phyloP scores from a whole-genome alignment of 2,888 invertebrate genomes.

The Sphecodes monilicornis region DNA sequence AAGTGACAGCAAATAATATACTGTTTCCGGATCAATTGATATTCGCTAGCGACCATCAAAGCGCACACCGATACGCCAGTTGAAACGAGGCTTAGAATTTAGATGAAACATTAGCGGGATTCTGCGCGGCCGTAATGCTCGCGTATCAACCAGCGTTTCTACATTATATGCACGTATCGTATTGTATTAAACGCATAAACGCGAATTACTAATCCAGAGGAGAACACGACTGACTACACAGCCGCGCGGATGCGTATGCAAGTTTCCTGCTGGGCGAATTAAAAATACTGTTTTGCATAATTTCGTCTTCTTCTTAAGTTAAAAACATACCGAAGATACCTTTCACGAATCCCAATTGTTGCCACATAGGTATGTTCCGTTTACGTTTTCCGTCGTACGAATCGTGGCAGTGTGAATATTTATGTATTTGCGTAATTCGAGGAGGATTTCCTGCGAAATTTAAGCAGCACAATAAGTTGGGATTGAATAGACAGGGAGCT shows the following conservation, averaged over 20 bases:
- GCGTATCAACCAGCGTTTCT: conserved; percentile 36
- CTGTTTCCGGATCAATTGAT: conserved; percentile 32
- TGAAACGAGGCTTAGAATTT: conserved; percentile 33
- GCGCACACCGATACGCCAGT: conserved; percentile 16
- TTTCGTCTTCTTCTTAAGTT: no score
- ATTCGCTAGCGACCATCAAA: not conserved
- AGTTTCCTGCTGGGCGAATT: not conserved
- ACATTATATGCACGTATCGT: conserved; percentile 41
- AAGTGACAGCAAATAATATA: not conserved
- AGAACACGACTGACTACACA: conserved; percentile 10
- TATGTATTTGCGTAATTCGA: not conserved
- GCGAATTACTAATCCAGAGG: not conserved
- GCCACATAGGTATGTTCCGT: no score
- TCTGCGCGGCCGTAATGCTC: conserved; percentile 21
- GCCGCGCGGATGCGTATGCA: not conserved
- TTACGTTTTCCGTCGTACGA: not conserved
- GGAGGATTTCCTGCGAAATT: not conserved
- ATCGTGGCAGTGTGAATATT: not conserved
- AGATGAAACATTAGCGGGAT: conserved; percentile 47
- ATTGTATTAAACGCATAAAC: conserved; percentile 27
- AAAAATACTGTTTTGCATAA: no score
- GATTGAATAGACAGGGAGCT: conserved; percentile 9
- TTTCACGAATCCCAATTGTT: no score
- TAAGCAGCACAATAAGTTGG: conserved; percentile 4
- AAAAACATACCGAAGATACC: no score